Evolutionary conservation across 2,888 invertebrate genomes (phyloP), one percentile per base, ranked within the genome.

Genomic region (Megaustenia siamemsis): DNA sequence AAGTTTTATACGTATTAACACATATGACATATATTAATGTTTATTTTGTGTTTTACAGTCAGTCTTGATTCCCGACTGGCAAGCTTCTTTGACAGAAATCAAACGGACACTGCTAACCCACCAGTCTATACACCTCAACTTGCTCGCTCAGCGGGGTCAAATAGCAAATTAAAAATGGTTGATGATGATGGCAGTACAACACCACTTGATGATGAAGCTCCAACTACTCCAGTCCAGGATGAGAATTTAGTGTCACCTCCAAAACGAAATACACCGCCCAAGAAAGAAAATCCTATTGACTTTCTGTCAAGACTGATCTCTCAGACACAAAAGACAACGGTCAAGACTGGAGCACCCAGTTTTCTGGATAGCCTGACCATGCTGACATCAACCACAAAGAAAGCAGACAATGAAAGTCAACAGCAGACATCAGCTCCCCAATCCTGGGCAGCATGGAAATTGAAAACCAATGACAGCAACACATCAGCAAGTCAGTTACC

Each of bases 171-270:
- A n/a, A 81, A 83, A 71, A 28, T 71, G 8, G 82, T 63, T 35
- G 86, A 86, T 38, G 86, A 88, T 56, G 89, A 86, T 15, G 85
- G 85, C 28, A 77, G 85, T 18, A 88, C 90, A 15, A 88, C 89
- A 1, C 85, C 87, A 60, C 88, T 87, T 49, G 89, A 88, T 56
- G 90, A 90, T 63, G 90, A 90, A 12, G 86, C 90, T 35, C 89
- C 90, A 6, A 89, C 90, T 18, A 92, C 92, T 0, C 92, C 92
- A 1, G 92, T 92, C 0, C 88, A 90, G 83, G 92, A 92, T 88
- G 92, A 92, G 83, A 89, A 88, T 24, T 85, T 86, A 66, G 83
- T 79, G 28, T 77, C 83, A 18, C 86, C 86, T 6, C 83, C 85
- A 1, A 82, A 79, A 32, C 77, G 69, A 2, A 79, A 38, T 40